phyloP scores from a whole-genome alignment of 2,888 invertebrate species.

The Nesidiocoris tenuis region DNA sequence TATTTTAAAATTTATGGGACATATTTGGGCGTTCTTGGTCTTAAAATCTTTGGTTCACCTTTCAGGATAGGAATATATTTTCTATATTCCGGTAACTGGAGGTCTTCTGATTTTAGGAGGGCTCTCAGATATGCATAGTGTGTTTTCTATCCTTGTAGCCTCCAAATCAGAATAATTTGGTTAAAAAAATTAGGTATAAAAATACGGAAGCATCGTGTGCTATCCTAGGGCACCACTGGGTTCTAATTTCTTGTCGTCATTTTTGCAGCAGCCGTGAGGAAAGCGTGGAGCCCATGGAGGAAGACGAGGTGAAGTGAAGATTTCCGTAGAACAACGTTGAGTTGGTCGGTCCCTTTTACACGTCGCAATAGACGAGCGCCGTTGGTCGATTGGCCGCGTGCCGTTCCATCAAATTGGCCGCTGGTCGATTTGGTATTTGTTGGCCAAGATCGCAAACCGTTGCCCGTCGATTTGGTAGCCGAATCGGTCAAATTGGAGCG shows the following conservation, averaged over 20 bases:
- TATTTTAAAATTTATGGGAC: too few species aligned
- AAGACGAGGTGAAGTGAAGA: constrained; percentile 74
- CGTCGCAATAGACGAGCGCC: not conserved
- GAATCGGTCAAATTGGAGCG: not conserved
- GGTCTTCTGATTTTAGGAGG: too few species aligned
- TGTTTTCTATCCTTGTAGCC: not conserved
- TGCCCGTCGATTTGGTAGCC: not conserved
- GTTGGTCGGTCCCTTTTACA: not conserved
- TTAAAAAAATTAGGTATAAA: too few species aligned
- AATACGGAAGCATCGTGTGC: too few species aligned
- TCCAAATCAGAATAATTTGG: too few species aligned
- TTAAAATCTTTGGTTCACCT: too few species aligned
- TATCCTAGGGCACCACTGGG: too few species aligned
- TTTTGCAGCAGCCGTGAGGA: constrained; percentile 60
- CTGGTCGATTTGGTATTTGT: not conserved
- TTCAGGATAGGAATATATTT: too few species aligned
- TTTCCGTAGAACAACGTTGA: not conserved
- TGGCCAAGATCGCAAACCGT: not conserved
- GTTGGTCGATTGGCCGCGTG: not conserved
- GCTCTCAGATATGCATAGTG: too few species aligned
- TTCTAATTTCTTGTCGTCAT: not conserved
- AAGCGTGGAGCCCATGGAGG: constrained; percentile 80
- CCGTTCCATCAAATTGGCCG: not conserved
- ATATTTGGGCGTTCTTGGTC: too few species aligned
- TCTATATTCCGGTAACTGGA: too few species aligned